Base-by-base conservation (phyloP, 2,113 vertebrate genomes). In the Tiliqua scincoides region DNA sequence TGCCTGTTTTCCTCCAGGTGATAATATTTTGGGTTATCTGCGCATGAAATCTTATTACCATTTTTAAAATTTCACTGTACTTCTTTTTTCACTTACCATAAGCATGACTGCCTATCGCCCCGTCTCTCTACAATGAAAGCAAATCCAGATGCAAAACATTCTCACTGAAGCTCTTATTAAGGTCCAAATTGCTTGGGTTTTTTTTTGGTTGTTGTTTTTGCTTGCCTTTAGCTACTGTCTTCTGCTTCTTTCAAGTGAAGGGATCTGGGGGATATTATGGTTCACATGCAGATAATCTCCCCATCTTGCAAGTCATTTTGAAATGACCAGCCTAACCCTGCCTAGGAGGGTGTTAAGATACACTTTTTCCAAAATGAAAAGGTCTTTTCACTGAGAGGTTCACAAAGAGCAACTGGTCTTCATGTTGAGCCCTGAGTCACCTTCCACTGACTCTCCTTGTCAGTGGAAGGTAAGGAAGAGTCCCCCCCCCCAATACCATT, bases 181-280 rank as follows among this genome's bases (percentile, higher is more conserved):
- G 52, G 12, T n/a, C n/a, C n/a, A n/a, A n/a, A n/a, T n/a, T n/a
- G n/a, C n/a, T n/a, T n/a, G n/a, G n/a, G n/a, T n/a, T n/a, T n/a
- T n/a, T n/a, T n/a, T n/a, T n/a, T n/a, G n/a, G n/a, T n/a, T n/a
- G n/a, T n/a, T n/a, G n/a, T n/a, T n/a, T n/a, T n/a, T n/a, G n/a
- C n/a, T n/a, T n/a, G 30, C 52, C 80, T 0, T 84, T 20, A 3
- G 6, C 62, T 5, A 91, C 85, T 48, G 27, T 48, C 18, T 3
- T 81, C 81, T 72, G 83, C 6, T n/a, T 27, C 73, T 77, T 85
- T 89, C 75, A 87, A 94, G 30, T 40, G 17, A 73, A 83, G 21
- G 87, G 17, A 72, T 12, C n/a, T 86, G 14, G 43, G 32, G 27
- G 84, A 89, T 17, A 87, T 81, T 10, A 48, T 1, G 83, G 1